These are phyloP conservation scores for Cabera pusaria DNA, from an alignment of 2,888 invertebrate species.

Conservation along the genomic window DNA sequence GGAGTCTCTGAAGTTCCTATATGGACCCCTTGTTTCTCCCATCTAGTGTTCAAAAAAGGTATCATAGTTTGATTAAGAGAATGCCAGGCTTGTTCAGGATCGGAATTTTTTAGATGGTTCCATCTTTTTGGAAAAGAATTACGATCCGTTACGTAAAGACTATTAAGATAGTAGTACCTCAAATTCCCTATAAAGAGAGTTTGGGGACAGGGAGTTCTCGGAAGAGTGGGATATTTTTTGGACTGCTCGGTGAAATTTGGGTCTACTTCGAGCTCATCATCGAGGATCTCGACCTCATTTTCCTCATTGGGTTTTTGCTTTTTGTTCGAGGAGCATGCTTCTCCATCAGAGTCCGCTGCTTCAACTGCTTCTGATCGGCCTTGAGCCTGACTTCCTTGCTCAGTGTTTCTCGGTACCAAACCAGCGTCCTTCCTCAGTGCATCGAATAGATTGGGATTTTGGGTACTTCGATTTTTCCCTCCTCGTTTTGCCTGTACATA, in stretches of 20 bases:
- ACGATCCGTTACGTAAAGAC: not conserved
- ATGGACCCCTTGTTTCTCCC: slow-evolving; percentile 2
- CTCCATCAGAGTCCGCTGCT: too few species aligned
- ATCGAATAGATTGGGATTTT: too few species aligned
- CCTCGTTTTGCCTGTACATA: too few species aligned
- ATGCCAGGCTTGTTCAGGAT: slow-evolving; percentile 5
- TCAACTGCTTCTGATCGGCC: too few species aligned
- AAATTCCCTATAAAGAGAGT: slow-evolving; percentile 1
- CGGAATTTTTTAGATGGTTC: slow-evolving; percentile 1
- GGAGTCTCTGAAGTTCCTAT: not conserved
- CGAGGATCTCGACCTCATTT: not conserved
- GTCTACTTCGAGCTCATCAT: not conserved
- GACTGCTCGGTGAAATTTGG: not conserved
- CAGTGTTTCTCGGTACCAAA: too few species aligned
- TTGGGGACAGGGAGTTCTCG: slow-evolving; percentile 2
- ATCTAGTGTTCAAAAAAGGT: slow-evolving; percentile 8
- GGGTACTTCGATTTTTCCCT: too few species aligned
- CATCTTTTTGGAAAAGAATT: not conserved
- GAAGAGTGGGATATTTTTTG: not conserved
- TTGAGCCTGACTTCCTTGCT: too few species aligned
- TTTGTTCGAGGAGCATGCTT: too few species aligned
- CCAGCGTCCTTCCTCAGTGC: too few species aligned
- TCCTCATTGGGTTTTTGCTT: too few species aligned
- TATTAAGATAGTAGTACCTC: slow-evolving; percentile 1
- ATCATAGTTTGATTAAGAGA: slow-evolving; percentile 12